Base-by-base conservation (phyloP, 2,797 vertebrate genomes). In the Chaetophractus vellerosus region DNA sequence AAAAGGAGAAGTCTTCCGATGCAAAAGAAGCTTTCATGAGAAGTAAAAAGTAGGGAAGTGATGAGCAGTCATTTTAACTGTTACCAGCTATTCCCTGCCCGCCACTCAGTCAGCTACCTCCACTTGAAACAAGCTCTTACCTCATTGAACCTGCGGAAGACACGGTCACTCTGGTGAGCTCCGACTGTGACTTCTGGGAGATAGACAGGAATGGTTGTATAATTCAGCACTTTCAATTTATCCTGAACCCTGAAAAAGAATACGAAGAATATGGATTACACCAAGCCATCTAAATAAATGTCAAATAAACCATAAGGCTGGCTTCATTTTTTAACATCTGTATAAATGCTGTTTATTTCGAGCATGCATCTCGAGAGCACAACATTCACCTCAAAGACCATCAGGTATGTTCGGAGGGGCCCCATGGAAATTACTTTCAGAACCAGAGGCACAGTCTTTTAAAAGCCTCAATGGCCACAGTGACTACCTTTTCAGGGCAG, bases 161-260 rank as follows among this genome's bases (percentile, higher is more conserved):
- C 41, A 1, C 97, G 97, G 79, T 99, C 98, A 1, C 68, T 98
- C 10, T 99, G 99, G 1, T 91, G 96, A 23, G 99, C 99, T 0
- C 99, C 99, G 0, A 99, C 93, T 5, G 99, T 99, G 94, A 99
- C 61, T 97, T 99, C 99, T 0, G 99, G 99, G 78, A 99, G 92
- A 79, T 98, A 99, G 80, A 8, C 24, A 0, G 99, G 99, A 91
- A 99, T 88, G 83, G 97, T 86, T 0, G 97, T 97, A 74, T 98
- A 91, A 3, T 90, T 84, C 18, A 98, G 94, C 90, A 99, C 98
- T 7, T 2, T 57, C 1, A 75, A 14, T 93, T 99, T 99, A 97
- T 99, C 97, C 96, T 99, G 98, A 63, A 99, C 98, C 0, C 99
- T 99, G 94, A 9, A 36, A 78, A 55, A 36, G 52, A 91, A 96